A percentile compares a stretch with the other conserved stretches of the same genome.
Conservation (phyloP, 2,888 invertebrate species). For the Orthonevra nobilis region DNA sequence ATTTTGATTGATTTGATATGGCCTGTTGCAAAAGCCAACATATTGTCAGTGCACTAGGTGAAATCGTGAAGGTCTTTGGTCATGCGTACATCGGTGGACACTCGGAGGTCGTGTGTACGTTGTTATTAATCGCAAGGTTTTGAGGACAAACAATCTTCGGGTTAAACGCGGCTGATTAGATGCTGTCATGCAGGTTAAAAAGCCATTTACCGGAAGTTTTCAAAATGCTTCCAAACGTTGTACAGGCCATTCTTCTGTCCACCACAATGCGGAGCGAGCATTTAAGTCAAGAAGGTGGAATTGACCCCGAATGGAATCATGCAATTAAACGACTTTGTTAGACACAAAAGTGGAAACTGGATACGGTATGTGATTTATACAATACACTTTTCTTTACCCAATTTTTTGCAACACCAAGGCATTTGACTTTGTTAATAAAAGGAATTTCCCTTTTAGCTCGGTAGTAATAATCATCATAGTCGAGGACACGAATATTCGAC, state of each 20-base stretch:
- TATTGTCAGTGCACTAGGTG: conserved; percentile 98
- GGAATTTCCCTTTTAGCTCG: no score
- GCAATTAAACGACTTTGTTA: conserved; percentile 98
- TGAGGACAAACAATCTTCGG: conserved; percentile 94
- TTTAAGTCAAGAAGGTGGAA: conserved; percentile 99
- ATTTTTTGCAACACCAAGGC: conserved; percentile 99
- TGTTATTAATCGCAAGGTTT: conserved; percentile 96
- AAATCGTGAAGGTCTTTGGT: conserved; percentile 98
- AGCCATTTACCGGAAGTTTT: conserved; percentile 99
- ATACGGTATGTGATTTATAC: conserved; percentile 98
- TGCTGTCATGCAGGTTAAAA: conserved; percentile 99
- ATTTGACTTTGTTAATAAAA: no score
- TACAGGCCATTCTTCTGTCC: conserved; percentile 96
- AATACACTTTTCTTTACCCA: conserved; percentile 99
- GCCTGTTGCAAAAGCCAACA: conserved; percentile 90
- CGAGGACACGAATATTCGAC: no score
- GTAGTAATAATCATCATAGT: no score
- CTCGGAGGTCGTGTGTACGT: conserved; percentile 98
- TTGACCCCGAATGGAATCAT: conserved; percentile 97
- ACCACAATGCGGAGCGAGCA: conserved; percentile 99
- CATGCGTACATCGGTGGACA: conserved; percentile 99
- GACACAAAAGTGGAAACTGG: conserved; percentile 95
- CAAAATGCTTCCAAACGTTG: conserved; percentile 93
- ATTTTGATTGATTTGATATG: no score
- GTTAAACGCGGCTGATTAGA: conserved; percentile 99